A percentile compares a stretch with the other conserved stretches of the same genome.
Conservation (phyloP, 2,113 vertebrate genomes). For the Desmodus rotundus region DNA sequence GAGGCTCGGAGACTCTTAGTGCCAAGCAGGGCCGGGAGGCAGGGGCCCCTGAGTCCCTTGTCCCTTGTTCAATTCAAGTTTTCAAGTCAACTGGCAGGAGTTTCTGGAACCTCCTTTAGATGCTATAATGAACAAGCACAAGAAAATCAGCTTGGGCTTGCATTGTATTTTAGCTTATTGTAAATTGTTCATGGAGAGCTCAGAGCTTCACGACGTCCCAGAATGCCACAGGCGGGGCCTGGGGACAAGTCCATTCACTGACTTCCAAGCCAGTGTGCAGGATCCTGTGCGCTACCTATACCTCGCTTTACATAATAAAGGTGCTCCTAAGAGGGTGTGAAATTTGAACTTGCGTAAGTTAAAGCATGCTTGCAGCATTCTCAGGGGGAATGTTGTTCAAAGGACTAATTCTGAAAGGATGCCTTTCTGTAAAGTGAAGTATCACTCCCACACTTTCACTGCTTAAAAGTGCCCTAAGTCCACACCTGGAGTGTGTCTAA, state of each 20-base stretch:
- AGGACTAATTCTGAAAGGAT: not conserved
- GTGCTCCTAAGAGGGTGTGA: not conserved
- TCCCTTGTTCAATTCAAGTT: not conserved
- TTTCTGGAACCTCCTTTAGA: not conserved
- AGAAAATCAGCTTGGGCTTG: not conserved
- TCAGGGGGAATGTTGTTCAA: not conserved
- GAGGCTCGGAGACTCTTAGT: not conserved
- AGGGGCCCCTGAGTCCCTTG: not conserved
- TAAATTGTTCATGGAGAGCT: accelerated
- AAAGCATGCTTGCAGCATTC: not conserved
- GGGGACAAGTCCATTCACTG: not conserved
- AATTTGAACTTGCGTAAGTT: constrained; percentile 35
- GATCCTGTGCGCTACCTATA: not conserved
- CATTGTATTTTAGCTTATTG: not conserved
- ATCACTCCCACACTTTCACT: not conserved
- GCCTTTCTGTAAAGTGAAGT: not conserved
- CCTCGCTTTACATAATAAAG: constrained; percentile 55
- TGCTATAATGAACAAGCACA: not conserved
- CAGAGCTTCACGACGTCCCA: not conserved
- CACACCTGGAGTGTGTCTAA: not conserved
- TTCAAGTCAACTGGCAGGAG: not conserved
- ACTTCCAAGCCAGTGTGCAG: not conserved
- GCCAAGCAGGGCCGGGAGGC: not conserved
- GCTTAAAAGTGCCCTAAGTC: not conserved
- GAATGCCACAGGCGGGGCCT: not conserved